Percentiles rank a stretch among this genome's conserved stretches.
Conservation (phyloP, 2,797 vertebrate genomes). For the Hydrocynus forskahlii region DNA sequence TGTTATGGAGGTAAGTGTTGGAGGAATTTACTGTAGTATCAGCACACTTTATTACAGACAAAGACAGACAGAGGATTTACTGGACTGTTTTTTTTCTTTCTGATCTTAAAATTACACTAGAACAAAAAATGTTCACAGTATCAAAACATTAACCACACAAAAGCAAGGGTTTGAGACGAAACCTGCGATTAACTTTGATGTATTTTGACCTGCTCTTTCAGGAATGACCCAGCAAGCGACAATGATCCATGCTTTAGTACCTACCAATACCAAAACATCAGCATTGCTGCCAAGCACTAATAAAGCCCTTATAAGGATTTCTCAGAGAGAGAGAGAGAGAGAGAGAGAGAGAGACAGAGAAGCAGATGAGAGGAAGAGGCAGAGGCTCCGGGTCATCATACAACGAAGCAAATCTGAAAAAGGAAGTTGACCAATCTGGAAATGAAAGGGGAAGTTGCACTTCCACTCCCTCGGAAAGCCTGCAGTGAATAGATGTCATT, state of each 20-base stretch:
- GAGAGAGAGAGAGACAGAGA: constrained; percentile 62
- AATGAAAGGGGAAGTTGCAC: constrained; percentile 36
- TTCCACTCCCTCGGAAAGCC: not conserved
- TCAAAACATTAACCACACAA: too few relatives aligned
- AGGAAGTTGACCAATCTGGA: constrained; percentile 65
- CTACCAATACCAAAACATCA: not conserved
- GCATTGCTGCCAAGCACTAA: not conserved
- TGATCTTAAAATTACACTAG: too few relatives aligned
- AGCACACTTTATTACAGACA: constrained; percentile 29
- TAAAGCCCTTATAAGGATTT: constrained; percentile 74
- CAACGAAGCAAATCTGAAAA: constrained; percentile 52
- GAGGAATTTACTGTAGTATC: not conserved
- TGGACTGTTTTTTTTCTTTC: too few relatives aligned
- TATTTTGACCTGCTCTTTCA: too few relatives aligned
- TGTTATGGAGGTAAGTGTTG: constrained; percentile 41
- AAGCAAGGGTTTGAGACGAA: too few relatives aligned
- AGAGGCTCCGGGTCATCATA: constrained; percentile 55
- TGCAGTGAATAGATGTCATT: constrained; percentile 27
- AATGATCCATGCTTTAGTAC: not conserved
- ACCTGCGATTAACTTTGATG: too few relatives aligned
- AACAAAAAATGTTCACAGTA: too few relatives aligned
- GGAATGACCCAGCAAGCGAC: too few relatives aligned
- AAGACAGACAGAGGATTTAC: too few relatives aligned
- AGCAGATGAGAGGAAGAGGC: constrained; percentile 35
- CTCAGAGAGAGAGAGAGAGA: constrained; percentile 62